Percentiles rank a stretch among this genome's conserved stretches.
phyloP scores from a whole-genome alignment of 2,113 vertebrate genomes.

The Micronisus gabar region DNA sequence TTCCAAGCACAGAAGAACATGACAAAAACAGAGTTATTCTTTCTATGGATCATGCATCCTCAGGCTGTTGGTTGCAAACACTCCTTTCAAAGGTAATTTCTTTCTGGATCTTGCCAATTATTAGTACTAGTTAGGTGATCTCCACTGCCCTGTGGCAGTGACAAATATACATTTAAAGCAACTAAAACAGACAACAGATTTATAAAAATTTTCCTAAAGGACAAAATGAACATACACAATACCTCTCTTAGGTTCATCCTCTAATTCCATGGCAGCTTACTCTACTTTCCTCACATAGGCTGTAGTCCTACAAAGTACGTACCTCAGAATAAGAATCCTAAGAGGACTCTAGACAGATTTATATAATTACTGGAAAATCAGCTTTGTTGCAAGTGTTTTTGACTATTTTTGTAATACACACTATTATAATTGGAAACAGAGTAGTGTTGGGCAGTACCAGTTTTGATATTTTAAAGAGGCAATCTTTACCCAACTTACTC shows the following conservation, averaged over 20 bases:
- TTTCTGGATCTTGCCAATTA: neutral
- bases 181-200: neutral
- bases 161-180: neutral
- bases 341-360: neutral
- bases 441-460: neutral
- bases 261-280: neutral
- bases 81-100: neutral
- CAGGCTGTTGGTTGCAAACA: neutral
- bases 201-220: neutral
- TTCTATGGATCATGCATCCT: neutral
- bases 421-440: neutral
- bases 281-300: neutral
- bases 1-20: neutral
- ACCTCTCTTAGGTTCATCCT: neutral
- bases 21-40: neutral
- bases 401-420: neutral
- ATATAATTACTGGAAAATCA: neutral
- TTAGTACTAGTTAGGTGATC: neutral
- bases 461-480: neutral
- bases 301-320: neutral
- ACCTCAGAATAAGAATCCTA: neutral
- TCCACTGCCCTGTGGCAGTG: neutral
- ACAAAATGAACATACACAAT: neutral
- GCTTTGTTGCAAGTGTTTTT: neutral
- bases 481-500: neutral